These are phyloP conservation scores for Pherbina coryleti DNA, from an alignment of 2,888 invertebrate genomes.

Conservation along the genomic window DNA sequence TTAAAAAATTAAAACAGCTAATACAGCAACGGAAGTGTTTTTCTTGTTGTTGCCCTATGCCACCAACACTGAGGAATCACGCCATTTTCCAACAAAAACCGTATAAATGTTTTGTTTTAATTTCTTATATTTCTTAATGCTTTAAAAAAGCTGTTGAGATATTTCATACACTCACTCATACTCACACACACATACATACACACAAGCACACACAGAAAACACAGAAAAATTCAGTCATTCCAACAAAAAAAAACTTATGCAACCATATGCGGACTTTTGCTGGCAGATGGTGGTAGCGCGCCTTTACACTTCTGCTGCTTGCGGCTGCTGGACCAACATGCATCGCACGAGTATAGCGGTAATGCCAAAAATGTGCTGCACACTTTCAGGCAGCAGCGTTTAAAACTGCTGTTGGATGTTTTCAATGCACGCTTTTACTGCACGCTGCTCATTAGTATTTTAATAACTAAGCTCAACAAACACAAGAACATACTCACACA, in stretches of 20 bases:
- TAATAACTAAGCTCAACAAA: constrained; percentile 14
- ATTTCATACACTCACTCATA: not conserved
- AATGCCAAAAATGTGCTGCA: constrained; percentile 23
- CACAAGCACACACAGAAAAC: not conserved
- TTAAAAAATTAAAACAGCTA: too few species aligned
- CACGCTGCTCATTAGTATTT: constrained; percentile 29
- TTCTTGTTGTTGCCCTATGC: too few species aligned
- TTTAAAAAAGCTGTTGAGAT: too few species aligned
- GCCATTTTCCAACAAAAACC: too few species aligned
- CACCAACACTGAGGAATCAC: too few species aligned
- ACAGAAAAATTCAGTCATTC: not conserved
- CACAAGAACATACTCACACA: not conserved
- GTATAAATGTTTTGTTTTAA: too few species aligned
- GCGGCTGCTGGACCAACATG: not conserved
- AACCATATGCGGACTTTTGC: not conserved
- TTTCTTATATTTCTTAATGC: too few species aligned
- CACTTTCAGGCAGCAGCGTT: constrained; percentile 6
- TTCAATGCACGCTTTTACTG: not conserved
- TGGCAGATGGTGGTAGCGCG: not conserved
- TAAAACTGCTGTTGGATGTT: not conserved
- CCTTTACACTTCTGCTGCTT: not conserved
- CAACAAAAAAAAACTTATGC: not conserved
- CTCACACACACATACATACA: not conserved
- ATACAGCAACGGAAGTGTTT: too few species aligned
- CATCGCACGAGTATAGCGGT: not conserved